phyloP scores from a whole-genome alignment of 2,888 invertebrate species.

The Galeopsomyia nigrocyanea region DNA sequence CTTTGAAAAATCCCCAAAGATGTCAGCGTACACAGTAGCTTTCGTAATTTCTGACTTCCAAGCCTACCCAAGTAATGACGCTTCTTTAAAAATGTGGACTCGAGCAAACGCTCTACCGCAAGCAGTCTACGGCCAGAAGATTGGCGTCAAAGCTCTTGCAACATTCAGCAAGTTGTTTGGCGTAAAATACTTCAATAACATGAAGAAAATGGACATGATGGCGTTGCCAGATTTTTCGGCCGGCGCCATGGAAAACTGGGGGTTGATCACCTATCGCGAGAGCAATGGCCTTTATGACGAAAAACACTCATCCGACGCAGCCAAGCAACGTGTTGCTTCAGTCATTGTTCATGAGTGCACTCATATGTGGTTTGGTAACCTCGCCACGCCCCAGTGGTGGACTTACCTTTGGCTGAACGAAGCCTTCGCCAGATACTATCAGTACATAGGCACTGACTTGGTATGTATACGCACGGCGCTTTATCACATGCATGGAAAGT shows the following conservation, averaged over 20 bases:
- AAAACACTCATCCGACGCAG: slow-evolving; percentile 70
- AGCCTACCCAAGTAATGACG: slow-evolving; percentile 44
- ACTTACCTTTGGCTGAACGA: slow-evolving; percentile 81
- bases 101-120: slow-evolving; percentile 79
- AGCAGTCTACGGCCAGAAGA: slow-evolving; percentile 81
- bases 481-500: background rate
- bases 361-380: slow-evolving; percentile 88
- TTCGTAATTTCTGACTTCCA: slow-evolving; percentile 83
- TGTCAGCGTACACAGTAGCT: slow-evolving; percentile 95
- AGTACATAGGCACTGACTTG: slow-evolving; percentile 69
- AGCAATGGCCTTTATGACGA: slow-evolving; percentile 56
- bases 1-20: slow-evolving; percentile 82
- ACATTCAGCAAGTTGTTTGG: slow-evolving; percentile 82
- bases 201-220: slow-evolving; percentile 92
- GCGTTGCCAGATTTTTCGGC: slow-evolving; percentile 91
- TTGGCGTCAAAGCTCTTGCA: slow-evolving; percentile 80
- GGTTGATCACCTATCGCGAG: slow-evolving; percentile 81
- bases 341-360: slow-evolving; percentile 83
- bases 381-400: slow-evolving; percentile 84
- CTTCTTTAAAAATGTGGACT: slow-evolving; percentile 76
- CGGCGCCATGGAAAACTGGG: slow-evolving; percentile 96
- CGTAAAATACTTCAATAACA: slow-evolving; percentile 74
- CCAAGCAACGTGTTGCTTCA: slow-evolving; percentile 76
- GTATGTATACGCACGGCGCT: background rate
- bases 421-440: slow-evolving; percentile 81